Evolutionary conservation across 2,797 vertebrate genomes (phyloP), one percentile per base, ranked within the genome.

Genomic region (Triplophysa yarkandensis): DNA sequence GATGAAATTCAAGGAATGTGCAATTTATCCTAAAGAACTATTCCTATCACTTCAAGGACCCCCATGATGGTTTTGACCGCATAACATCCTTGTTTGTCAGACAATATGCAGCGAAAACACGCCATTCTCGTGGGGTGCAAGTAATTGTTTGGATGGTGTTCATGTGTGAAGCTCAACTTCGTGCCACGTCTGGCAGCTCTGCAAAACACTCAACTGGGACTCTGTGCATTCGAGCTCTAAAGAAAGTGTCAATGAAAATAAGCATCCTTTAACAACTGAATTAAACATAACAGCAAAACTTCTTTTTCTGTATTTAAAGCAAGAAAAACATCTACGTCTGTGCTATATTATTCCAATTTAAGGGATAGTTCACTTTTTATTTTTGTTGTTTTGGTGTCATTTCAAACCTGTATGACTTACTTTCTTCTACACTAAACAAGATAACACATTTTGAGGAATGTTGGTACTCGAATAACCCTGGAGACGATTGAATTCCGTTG

Each of bases 231-330:
- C 75, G 55, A 74, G 68, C 58, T 69, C 65, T 10, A 21, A 55
- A 57, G 62, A 80, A 80, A 71, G 65, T 61, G 17, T 44, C 76
- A 71, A 44, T 76, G 65, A 66, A 81, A 84, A 77, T 73, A 82
- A 77, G 74, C 78, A 74, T 69, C 70, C 43, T 76, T 48, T 46
- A 80, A 67, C 73, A 72, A 69, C 77, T 79, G 76, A 14, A 74
- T 79, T 72, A 32, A 79, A 54, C 74, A 70, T 66, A 74, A 74
- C 41, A 44, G 46, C 1, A 64, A 74, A 25, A 28, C 71, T 68
- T 65, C 23, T 63, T 71, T 58, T 52, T 55, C 54, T 72, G 34
- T 77, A 68, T 62, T 66, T 32, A 34, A 46, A 23, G 44, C 50
- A 34, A 58, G 61, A 63, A 68, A 77, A 76, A 71, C n/a, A n/a